A percentile compares a stretch with the other conserved stretches of the same genome.
Evolutionary conservation across 2,797 vertebrate species (phyloP).

Genomic region (Ctenochaetus hawaiiensis): DNA sequence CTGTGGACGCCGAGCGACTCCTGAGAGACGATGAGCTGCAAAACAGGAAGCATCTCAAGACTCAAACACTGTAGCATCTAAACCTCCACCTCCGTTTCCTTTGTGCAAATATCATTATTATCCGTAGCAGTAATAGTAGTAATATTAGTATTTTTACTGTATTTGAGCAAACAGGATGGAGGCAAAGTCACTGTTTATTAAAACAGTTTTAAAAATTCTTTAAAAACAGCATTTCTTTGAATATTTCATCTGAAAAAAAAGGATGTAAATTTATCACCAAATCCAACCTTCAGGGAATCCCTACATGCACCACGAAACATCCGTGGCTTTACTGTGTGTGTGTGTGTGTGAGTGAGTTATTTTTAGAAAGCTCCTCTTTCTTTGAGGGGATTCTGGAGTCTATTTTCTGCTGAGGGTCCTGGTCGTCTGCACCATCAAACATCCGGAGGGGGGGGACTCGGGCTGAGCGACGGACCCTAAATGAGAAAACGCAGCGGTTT

Average conservation of each 20-base stretch:
- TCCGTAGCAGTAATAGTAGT: not conserved
- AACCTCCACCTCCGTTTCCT: not conserved
- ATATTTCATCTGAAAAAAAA: not conserved
- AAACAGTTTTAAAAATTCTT: too few species aligned
- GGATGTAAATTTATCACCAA: not conserved
- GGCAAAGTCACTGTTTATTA: too few species aligned
- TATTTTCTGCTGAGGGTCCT: slow-evolving; percentile 82
- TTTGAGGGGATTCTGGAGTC: slow-evolving; percentile 82
- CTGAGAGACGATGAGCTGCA: too few species aligned
- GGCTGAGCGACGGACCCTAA: not conserved
- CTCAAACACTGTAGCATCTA: too few species aligned
- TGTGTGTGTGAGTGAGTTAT: slow-evolving; percentile 66
- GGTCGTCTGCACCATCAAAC: slow-evolving; percentile 71
- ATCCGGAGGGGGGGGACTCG: slow-evolving; percentile 1
- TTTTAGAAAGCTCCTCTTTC: slow-evolving; percentile 83
- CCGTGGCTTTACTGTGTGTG: not conserved
- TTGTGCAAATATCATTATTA: not conserved
- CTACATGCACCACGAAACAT: slow-evolving; percentile 38
- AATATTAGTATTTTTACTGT: too few species aligned
- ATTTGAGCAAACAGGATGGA: too few species aligned
- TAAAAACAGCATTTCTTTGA: not conserved
- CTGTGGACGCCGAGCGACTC: too few species aligned
- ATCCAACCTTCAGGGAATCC: slow-evolving; percentile 75
- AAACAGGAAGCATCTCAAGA: too few species aligned
- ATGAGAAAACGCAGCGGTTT: slow-evolving; percentile 29